Evolutionary conservation across 2,888 invertebrate species (phyloP), one percentile per base, ranked within the genome.

Genomic region (Caenorhabditis sp.): DNA sequence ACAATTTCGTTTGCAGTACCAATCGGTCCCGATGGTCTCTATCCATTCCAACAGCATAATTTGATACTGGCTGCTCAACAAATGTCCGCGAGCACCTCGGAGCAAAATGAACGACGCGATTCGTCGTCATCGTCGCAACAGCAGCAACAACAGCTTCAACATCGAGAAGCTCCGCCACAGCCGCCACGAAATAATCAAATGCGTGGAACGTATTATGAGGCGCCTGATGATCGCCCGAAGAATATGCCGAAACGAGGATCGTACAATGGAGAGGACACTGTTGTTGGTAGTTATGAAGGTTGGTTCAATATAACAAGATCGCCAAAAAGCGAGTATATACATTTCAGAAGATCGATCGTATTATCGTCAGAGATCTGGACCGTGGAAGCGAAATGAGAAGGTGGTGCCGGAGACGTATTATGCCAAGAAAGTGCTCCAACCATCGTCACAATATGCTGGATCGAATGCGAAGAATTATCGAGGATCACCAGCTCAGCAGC

Each of bases 201-300:
- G 57, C 27, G 53, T 50, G 10, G 38, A 49, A 26, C 63, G 59
- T n/a, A 57, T 57, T n/a, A 57, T 57, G 26, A 26, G 0, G 26
- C 63, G 8, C 27, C 61, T 1, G 14, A 43, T 43, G 43, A 17
- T 10, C 43, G 43, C 5, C 8, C 3, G 17, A 43, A 43, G 14
- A 43, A 43, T 10, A 43, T 43, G 43, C 5, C 5, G 2, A 14
- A 10, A 49, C 58, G 7, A 31, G 31, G 31, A 31, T 31, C 31
- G 5, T 10, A 61, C 4, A 64, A 59, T 21, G 64, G 64, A 7
- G 72, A 72, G 17, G 72, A 72, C 1, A 60, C 52, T 14, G 23
- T 7, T 17, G 20, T 43, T 36, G 67, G 57, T 20, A 58, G 57
- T 36, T 58, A 20, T 58, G 57, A 36, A 36, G 57, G 36, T 58